phyloP scores from a whole-genome alignment of 1,140 invertebrate genomes.

The Ceratina calcarata region DNA sequence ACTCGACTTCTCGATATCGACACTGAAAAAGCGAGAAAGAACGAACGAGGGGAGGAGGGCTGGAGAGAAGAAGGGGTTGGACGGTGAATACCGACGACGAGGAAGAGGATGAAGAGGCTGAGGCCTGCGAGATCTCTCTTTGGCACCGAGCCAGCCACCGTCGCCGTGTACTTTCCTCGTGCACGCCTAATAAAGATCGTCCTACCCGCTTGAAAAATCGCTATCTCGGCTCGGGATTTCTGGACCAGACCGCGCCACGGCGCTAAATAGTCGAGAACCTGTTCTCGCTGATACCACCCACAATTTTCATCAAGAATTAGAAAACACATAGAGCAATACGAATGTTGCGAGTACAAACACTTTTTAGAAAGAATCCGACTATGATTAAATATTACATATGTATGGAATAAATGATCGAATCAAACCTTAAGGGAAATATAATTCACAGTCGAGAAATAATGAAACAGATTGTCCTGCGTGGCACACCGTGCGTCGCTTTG shows the following conservation, averaged over 20 bases:
- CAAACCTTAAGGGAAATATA: too few species aligned
- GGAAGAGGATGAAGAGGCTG: constrained; percentile 49
- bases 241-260: constrained; percentile 1
- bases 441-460: too few species aligned
- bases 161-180: constrained; percentile 52
- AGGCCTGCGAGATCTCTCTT: constrained; percentile 48
- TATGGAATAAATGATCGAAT: too few species aligned
- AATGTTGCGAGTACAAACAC: too few species aligned
- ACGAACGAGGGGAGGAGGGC: not conserved
- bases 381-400: too few species aligned
- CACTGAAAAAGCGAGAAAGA: constrained; percentile 1
- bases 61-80: not conserved
- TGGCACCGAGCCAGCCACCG: constrained; percentile 51
- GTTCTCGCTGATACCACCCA: not conserved
- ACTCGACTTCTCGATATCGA: constrained; percentile 34
- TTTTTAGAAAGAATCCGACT: too few species aligned
- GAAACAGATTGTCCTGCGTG: not conserved
- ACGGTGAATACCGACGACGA: constrained; percentile 41
- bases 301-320: constrained; percentile 4
- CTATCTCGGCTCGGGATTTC: constrained; percentile 23
- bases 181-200: constrained; percentile 57
- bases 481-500: not conserved
- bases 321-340: not conserved
- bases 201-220: constrained; percentile 43
- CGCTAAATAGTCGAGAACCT: not conserved